Conservation (phyloP, 2,888 invertebrate genomes). For the Polydrusus cervinus region DNA sequence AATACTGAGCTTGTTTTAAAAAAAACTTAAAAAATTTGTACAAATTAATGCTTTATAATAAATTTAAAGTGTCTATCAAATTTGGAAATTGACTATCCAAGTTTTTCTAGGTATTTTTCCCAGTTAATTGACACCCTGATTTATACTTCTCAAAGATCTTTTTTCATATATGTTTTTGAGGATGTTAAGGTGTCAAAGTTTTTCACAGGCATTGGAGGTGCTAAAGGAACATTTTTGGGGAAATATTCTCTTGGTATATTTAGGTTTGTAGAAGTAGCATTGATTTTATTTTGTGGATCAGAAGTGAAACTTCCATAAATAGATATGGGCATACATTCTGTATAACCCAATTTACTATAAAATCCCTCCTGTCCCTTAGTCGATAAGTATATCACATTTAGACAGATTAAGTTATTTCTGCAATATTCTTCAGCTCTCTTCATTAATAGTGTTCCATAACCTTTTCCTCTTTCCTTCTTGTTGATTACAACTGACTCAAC, state of each 20-base stretch:
- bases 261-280: neutral
- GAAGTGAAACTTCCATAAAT: constrained; percentile 75
- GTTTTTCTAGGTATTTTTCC: too few relatives aligned
- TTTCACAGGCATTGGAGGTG: constrained; percentile 49
- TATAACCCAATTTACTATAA: constrained; percentile 84
- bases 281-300: neutral
- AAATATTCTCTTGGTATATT: neutral
- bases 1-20: too few relatives aligned
- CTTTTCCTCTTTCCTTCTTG: constrained; percentile 81
- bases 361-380: constrained; percentile 82
- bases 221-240: constrained; percentile 26
- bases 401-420: constrained; percentile 74
- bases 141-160: constrained; percentile 26
- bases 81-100: too few relatives aligned
- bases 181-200: constrained; percentile 3
- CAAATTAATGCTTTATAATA: too few relatives aligned
- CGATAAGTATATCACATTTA: constrained; percentile 76
- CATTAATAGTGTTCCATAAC: constrained; percentile 85
- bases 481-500: constrained; percentile 89
- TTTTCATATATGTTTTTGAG: constrained; percentile 55
- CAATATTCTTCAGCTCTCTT: constrained; percentile 84
- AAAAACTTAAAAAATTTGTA: neutral
- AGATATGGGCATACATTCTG: constrained; percentile 79
- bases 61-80: too few relatives aligned
- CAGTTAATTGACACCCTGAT: too few relatives aligned